These are phyloP conservation scores for Sitta europaea DNA, from an alignment of 2,113 vertebrate species.

Conservation along the genomic window DNA sequence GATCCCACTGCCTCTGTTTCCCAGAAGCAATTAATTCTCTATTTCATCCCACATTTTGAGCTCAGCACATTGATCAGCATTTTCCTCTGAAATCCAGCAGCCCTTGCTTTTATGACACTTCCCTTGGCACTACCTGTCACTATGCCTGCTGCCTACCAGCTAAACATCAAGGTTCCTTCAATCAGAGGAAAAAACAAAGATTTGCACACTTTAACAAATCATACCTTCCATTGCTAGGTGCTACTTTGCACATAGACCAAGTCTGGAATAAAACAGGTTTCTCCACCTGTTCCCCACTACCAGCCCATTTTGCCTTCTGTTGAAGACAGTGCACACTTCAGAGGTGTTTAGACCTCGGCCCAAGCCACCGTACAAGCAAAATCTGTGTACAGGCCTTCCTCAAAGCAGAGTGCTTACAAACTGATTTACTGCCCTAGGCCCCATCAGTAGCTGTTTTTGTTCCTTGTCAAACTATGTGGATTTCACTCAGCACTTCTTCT, in stretches of 20 bases:
- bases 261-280: not conserved
- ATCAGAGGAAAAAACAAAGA: not conserved
- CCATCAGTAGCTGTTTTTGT: not conserved
- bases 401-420: not conserved
- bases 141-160: not conserved
- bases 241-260: not conserved
- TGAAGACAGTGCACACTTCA: not conserved
- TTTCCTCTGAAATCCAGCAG: not conserved
- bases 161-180: not conserved
- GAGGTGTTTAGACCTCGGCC: not conserved
- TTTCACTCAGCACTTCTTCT: constrained; percentile 1
- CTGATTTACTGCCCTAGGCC: not conserved
- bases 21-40: not conserved
- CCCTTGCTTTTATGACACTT: not conserved
- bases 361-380: not conserved
- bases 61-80: not conserved
- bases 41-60: not conserved
- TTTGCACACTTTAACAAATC: not conserved
- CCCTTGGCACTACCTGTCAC: not conserved
- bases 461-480: not conserved
- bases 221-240: not conserved
- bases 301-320: not conserved
- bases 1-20: not conserved
- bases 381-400: not conserved
- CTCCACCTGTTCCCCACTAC: not conserved